Base-by-base conservation (phyloP, 2,113 vertebrate species). In the Cephalopholis sonnerati region DNA sequence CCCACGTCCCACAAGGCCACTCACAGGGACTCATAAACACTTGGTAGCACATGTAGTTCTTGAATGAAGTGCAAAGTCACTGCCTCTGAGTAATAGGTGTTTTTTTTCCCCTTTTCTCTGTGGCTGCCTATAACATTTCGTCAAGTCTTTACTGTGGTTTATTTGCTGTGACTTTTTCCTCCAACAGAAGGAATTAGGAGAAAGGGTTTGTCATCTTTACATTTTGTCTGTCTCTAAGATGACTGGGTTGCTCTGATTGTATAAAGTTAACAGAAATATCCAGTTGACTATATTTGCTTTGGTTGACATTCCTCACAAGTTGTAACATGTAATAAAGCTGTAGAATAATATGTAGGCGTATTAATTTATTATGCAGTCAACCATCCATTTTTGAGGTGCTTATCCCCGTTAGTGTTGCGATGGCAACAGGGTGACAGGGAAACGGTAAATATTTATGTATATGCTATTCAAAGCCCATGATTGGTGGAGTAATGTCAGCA, bases 81-180 rank as follows among this genome's bases (percentile, higher is more conserved):
- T 80, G 81, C 74, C 76, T 91, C 58, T 74, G 81, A 91, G 81
- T 91, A 88, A 86, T 89, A 91, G 87, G 73, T 90, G 86, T 83
- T 82, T 87, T 84, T 84, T 85, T 76, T 55, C 39, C 39, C 13
- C 46, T 44, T 50, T 27, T 75, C 41, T 70, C 67, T 92, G 71
- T 73, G 76, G 73, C 78, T 84, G 79, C 89, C 86, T 89, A 67
- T 86, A 90, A 93, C 84, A 91, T 93, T 91, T 93, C 13, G 36
- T 90, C 84, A 85, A 87, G 90, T 89, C 81, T 92, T 91, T 92
- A 76, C 90, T 92, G 87, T 93, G 90, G 90, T 93, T 92, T 90
- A 85, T 90, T 91, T 90, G 89, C 82, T 91, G 89, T 79, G 90
- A 87, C 74, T 91, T 85, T 72, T 78, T 72, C 54, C 46, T 32